A percentile compares a stretch with the other conserved stretches of the same genome.
Evolutionary conservation across 2,113 vertebrate genomes (phyloP).

Genomic region (Seriola dumerili): DNA sequence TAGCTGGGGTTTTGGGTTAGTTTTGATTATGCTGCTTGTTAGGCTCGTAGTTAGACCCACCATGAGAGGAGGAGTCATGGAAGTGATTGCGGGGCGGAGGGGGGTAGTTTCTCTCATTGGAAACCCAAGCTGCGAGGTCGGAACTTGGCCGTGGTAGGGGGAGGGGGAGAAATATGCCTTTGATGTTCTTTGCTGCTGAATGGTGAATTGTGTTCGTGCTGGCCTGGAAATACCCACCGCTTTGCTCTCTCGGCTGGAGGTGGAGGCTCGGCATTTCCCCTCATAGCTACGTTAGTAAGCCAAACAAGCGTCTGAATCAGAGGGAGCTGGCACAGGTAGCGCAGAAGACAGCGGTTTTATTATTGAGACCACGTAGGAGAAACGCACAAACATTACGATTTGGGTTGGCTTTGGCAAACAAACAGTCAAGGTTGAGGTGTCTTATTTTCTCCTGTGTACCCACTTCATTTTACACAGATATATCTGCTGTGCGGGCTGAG

Average conservation of each 20-base stretch:
- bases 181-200: slow-evolving; percentile 82
- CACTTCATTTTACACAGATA: slow-evolving; percentile 75
- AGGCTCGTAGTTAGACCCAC: slow-evolving; percentile 26
- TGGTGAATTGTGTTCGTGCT: slow-evolving; percentile 82
- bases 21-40: slow-evolving; percentile 13
- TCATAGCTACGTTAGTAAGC: slow-evolving; percentile 49
- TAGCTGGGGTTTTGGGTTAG: not conserved
- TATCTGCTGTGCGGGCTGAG: slow-evolving; percentile 85
- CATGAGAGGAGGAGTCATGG: slow-evolving; percentile 72
- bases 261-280: slow-evolving; percentile 78
- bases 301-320: slow-evolving; percentile 53
- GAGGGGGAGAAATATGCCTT: slow-evolving; percentile 82
- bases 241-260: slow-evolving; percentile 71
- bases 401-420: slow-evolving; percentile 8
- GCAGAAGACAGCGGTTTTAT: slow-evolving; percentile 26
- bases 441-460: slow-evolving; percentile 51
- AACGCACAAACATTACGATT: slow-evolving; percentile 16
- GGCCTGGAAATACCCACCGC: slow-evolving; percentile 84
- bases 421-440: slow-evolving; percentile 20
- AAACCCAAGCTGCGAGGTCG: slow-evolving; percentile 82
- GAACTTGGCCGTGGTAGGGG: slow-evolving; percentile 80
- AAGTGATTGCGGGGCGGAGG: slow-evolving; percentile 74
- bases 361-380: slow-evolving; percentile 33
- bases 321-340: slow-evolving; percentile 59
- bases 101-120: slow-evolving; percentile 75